Evolutionary conservation across 2,797 vertebrate species (phyloP).

Genomic region (Enteromius unitaeniatus): DNA sequence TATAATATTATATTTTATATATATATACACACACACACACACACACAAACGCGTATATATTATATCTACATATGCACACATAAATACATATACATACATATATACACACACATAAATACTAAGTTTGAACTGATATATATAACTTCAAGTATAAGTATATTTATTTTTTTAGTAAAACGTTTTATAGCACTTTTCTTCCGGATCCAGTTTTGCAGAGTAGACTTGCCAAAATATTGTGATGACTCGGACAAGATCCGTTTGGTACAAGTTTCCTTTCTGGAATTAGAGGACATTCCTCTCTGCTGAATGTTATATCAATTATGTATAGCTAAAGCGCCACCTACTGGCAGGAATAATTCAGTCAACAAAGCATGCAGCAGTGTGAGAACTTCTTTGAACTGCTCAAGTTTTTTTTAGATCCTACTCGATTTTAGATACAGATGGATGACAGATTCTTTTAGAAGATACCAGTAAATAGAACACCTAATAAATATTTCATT

Average conservation of each 20-base stretch:
- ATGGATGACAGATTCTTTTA: not conserved
- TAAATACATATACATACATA: not conserved
- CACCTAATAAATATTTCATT: not conserved
- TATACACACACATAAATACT: too few relatives aligned
- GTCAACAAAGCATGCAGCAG: not conserved
- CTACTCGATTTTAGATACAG: not conserved
- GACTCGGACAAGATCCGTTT: slow-evolving; percentile 72
- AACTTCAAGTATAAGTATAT: too few relatives aligned
- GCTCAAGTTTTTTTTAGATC: not conserved
- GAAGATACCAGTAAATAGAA: not conserved
- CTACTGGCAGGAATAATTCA: slow-evolving; percentile 76
- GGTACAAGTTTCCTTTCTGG: slow-evolving; percentile 74
- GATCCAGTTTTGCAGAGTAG: slow-evolving; percentile 70
- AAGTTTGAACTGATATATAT: too few relatives aligned
- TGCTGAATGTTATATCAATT: slow-evolving; percentile 71
- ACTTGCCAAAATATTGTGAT: slow-evolving; percentile 76
- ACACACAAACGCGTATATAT: too few relatives aligned
- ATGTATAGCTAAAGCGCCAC: slow-evolving; percentile 94
- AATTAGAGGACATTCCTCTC: slow-evolving; percentile 62
- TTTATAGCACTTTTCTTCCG: slow-evolving; percentile 57
- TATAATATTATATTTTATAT: too few relatives aligned
- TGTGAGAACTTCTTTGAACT: not conserved
- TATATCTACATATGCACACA: too few relatives aligned
- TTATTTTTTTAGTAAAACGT: not conserved
- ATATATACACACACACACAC: not conserved